A percentile compares a stretch with the other conserved stretches of the same genome.
These are phyloP conservation scores for Amiota mariae DNA, from an alignment of 2,888 invertebrate genomes.

Conservation along the genomic window DNA sequence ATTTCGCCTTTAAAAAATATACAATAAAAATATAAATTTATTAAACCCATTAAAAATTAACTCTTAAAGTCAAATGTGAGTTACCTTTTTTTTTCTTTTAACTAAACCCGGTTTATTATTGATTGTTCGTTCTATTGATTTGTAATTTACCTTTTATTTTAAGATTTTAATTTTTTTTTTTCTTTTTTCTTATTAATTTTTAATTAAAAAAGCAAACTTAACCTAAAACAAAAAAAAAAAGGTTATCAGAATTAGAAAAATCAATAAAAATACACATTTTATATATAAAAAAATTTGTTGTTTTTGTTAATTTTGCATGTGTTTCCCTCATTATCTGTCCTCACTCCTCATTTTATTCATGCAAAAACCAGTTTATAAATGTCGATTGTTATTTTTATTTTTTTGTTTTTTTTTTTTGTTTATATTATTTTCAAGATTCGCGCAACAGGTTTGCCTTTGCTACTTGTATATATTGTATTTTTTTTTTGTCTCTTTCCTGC, in stretches of 20 bases:
- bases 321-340: not conserved
- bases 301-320: slow-evolving; percentile 1
- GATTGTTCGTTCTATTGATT: not conserved
- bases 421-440: slow-evolving; percentile 3
- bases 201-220: not conserved
- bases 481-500: not conserved
- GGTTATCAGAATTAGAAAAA: too few relatives aligned
- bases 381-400: slow-evolving; percentile 3
- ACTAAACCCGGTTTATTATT: too few relatives aligned
- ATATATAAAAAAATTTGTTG: not conserved
- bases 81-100: too few relatives aligned
- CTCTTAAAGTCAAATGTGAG: too few relatives aligned
- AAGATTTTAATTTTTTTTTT: not conserved
- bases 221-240: too few relatives aligned
- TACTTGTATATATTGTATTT: not conserved
- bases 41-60: too few relatives aligned
- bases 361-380: slow-evolving; percentile 2
- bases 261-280: too few relatives aligned
- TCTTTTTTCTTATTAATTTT: not conserved
- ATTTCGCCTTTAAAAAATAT: too few relatives aligned
- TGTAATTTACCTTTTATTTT: slow-evolving; percentile 44
- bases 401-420: not conserved
- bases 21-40: too few relatives aligned
- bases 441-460: slow-evolving; percentile 21
- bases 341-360: not conserved